Evolutionary conservation across 23 tunicate genomes (phyloP).

Genomic region (Ciona savignyi): DNA sequence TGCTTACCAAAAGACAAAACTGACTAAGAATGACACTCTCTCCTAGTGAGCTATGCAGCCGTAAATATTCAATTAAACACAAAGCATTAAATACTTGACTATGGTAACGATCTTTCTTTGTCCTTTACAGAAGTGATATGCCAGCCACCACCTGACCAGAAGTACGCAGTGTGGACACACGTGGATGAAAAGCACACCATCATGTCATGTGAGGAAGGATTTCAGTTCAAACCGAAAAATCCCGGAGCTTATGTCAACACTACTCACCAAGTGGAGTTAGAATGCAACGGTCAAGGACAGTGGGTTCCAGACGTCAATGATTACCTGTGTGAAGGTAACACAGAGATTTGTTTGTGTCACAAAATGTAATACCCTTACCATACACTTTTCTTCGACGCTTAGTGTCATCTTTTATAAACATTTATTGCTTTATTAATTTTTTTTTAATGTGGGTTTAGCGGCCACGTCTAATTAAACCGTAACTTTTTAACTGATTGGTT

Average conservation of each 20-base stretch:
- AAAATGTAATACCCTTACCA: no score
- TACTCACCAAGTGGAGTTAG: neutral
- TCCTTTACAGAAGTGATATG: slow-evolving; percentile 32
- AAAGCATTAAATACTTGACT: no score
- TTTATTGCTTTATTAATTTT: no score
- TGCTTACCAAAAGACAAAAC: neutral
- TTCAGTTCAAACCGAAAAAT: neutral
- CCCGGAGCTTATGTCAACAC: neutral
- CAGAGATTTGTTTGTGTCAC: neutral
- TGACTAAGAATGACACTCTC: no score
- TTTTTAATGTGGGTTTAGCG: no score
- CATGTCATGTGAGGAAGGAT: slow-evolving; percentile 44
- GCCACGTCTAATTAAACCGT: no score
- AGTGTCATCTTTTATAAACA: no score
- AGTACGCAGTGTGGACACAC: slow-evolving; percentile 15
- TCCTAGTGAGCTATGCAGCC: no score
- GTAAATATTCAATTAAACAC: no score
- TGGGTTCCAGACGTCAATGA: slow-evolving; percentile 41
- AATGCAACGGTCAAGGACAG: slow-evolving; percentile 32
- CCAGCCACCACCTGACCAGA: slow-evolving; percentile 13
- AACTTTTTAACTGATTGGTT: no score
- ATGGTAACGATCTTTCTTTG: neutral
- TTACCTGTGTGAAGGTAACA: slow-evolving; percentile 28
- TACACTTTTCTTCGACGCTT: no score
- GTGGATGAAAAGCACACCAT: slow-evolving; percentile 1